phyloP scores from a whole-genome alignment of 2,888 invertebrate species.

The Silvanus unidentatus region DNA sequence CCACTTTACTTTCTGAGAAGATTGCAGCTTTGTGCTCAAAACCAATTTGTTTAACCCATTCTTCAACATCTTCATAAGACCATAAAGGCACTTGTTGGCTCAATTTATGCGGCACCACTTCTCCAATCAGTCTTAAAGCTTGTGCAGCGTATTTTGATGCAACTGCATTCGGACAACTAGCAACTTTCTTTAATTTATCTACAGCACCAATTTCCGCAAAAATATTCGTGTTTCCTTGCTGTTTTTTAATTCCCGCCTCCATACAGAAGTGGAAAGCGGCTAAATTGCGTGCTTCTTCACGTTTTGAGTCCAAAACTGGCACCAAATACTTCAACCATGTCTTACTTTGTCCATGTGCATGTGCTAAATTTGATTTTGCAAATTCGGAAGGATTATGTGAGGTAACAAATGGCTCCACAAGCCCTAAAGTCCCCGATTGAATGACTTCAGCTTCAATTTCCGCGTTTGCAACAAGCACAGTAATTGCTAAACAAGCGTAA shows the following conservation, averaged over 20 bases:
- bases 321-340: slow-evolving; percentile 91
- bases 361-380: slow-evolving; percentile 84
- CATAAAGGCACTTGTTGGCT: slow-evolving; percentile 98
- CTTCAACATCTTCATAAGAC: slow-evolving; percentile 93
- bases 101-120: slow-evolving; percentile 94
- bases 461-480: slow-evolving; percentile 92
- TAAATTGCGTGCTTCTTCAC: slow-evolving; percentile 92
- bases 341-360: slow-evolving; percentile 93
- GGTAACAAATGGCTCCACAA: slow-evolving; percentile 95
- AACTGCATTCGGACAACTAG: slow-evolving; percentile 95
- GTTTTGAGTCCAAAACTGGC: slow-evolving; percentile 87
- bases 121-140: slow-evolving; percentile 86
- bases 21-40: slow-evolving; percentile 77
- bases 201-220: slow-evolving; percentile 93
- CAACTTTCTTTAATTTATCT: slow-evolving; percentile 90
- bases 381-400: slow-evolving; percentile 93
- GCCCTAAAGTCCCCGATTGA: slow-evolving; percentile 91
- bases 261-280: slow-evolving; percentile 98
- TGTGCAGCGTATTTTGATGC: slow-evolving; percentile 96
- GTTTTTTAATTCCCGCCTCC: slow-evolving; percentile 97
- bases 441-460: slow-evolving; percentile 96
- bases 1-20: slow-evolving; percentile 89
- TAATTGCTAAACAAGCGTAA: slow-evolving; percentile 96
- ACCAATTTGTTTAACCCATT: slow-evolving; percentile 98
- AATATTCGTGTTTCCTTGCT: slow-evolving; percentile 84